Percentiles rank a stretch among this genome's conserved stretches.
Evolutionary conservation across 2,797 vertebrate species (phyloP).

Genomic region (Pangasius larnaudii): DNA sequence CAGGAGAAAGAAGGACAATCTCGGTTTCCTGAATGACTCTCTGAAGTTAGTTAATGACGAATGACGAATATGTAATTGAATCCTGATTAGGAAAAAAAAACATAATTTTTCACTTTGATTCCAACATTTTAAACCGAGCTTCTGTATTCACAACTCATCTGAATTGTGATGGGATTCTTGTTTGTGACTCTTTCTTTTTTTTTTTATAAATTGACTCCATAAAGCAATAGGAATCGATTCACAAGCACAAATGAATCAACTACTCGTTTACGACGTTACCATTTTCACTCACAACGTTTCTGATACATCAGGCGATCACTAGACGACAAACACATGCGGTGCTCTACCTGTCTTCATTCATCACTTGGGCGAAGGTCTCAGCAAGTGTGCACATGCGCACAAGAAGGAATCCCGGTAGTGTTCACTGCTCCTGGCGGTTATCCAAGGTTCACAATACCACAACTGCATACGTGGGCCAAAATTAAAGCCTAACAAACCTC

Average conservation of each 20-base stretch:
- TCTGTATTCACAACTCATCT: neutral
- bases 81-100: neutral
- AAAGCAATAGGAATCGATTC: neutral
- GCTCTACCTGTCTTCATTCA: neutral
- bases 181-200: neutral
- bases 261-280: neutral
- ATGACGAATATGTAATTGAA: neutral
- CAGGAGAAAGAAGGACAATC: neutral
- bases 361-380: neutral
- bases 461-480: neutral
- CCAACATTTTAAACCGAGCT: neutral
- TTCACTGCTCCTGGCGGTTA: neutral
- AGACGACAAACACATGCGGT: neutral
- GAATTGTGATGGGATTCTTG: neutral
- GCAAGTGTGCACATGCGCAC: neutral
- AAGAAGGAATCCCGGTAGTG: neutral
- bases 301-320: neutral
- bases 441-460: neutral
- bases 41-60: no score
- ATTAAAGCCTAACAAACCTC: no score
- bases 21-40: neutral
- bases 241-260: neutral
- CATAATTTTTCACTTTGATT: neutral
- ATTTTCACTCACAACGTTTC: neutral
- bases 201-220: neutral